Evolutionary conservation across 2,113 vertebrate species (phyloP), one percentile per base, ranked within the genome.

Genomic region (Chionodraco myersi): DNA sequence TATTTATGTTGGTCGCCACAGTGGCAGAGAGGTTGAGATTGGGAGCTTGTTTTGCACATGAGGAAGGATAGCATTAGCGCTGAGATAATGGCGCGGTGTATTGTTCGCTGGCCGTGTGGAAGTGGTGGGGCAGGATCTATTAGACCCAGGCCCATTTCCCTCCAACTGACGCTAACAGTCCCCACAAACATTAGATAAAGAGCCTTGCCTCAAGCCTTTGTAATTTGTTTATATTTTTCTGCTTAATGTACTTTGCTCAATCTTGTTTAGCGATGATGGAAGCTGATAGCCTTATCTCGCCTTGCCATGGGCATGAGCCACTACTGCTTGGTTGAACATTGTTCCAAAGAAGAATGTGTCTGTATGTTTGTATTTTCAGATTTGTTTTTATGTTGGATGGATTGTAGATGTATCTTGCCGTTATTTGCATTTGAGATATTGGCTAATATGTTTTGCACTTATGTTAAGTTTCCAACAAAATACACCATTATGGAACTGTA

Each of bases 181-280:
- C 85, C 92, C 88, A 64, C 94, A 91, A 93, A 93, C 92, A 91
- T 88, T 75, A 94, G 95, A 95, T 95, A 96, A 95, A 95, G 94
- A 92, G 90, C 87, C 87, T 77, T 82, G 93, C 94, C 93, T 91
- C 81, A 65, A 95, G 94, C 93, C 93, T 92, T 95, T 95, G 91
- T 95, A 94, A 95, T 94, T 94, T 95, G 94, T 95, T 93, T 95
- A 94, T 95, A 94, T 95, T 94, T 95, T 95, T 95, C 93, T 94
- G 93, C 94, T 94, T 94, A 95, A 95, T 95, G 94, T 94, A 93
- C 93, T 95, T 95, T 94, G 91, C 94, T 94, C 93, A 92, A 90
- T 95, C 92, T 93, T 94, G 95, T 95, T 95, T 95, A 93, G 94
- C 75, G 92, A 94, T 96, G 94, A 95, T 94, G 90, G 92, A 94